Evolutionary conservation across 2,113 vertebrate genomes (phyloP).

Genomic region (Heloderma charlesbogerti): DNA sequence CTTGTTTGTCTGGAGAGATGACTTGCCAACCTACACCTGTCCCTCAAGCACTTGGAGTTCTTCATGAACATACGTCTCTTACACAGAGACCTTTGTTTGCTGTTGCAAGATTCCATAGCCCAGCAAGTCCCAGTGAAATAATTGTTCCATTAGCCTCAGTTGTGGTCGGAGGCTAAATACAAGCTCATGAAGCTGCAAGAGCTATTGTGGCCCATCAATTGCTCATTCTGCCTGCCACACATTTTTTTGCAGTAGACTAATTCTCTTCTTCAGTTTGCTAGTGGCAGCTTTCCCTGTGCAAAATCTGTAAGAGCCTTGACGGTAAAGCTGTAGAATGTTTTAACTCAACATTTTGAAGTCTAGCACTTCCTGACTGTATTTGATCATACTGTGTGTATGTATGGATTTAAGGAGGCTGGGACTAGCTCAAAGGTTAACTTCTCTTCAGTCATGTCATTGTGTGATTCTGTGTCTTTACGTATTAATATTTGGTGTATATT

Average conservation of each 20-base stretch:
- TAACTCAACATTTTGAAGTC: not conserved
- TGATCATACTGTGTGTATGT: not conserved
- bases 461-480: not conserved
- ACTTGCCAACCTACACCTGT: not conserved
- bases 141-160: not conserved
- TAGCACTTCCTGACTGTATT: not conserved
- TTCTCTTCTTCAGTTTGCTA: slow-evolving; percentile 12
- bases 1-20: not conserved
- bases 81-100: not conserved
- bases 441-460: slow-evolving; percentile 21
- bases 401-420: not conserved
- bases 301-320: not conserved
- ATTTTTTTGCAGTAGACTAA: slow-evolving; percentile 34
- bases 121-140: not conserved
- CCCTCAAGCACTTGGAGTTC: not conserved
- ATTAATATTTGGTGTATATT: slow-evolving; percentile 9
- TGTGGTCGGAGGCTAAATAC: not conserved
- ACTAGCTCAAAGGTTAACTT: not conserved
- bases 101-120: not conserved
- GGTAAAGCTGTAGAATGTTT: not conserved
- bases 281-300: slow-evolving; percentile 13
- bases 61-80: not conserved
- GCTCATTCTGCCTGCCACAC: not conserved
- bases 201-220: not conserved
- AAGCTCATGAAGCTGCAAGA: not conserved